Evolutionary conservation across 2,888 invertebrate genomes (phyloP).

Genomic region (Nemoura dubitans): DNA sequence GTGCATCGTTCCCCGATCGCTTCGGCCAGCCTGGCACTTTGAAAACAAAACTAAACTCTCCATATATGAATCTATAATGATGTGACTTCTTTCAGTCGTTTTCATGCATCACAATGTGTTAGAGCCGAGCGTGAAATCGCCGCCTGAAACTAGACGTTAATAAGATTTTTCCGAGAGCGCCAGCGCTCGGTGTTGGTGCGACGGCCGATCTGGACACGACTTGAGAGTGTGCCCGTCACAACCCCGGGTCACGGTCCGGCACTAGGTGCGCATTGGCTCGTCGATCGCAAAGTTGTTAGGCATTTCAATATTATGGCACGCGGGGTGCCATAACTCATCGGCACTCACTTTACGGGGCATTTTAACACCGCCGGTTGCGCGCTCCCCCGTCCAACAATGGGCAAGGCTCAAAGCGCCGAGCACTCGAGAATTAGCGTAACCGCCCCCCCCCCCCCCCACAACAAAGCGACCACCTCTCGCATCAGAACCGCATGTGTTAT

Average conservation of each 20-base stretch:
- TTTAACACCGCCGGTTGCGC: not conserved
- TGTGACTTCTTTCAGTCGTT: conserved; percentile 45
- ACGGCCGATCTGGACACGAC: not conserved
- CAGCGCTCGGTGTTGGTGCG: not conserved
- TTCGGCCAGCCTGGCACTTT: not conserved
- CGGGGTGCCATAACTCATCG: not conserved
- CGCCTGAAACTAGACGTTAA: conserved; percentile 47
- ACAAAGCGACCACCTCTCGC: not conserved
- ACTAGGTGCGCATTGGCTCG: not conserved
- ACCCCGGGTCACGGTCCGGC: conserved; percentile 18
- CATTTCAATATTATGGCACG: not conserved
- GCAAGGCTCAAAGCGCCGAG: not conserved
- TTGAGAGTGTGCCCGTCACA: not conserved
- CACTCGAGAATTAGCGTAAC: not conserved
- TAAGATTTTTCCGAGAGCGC: conserved; percentile 44
- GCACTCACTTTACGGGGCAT: not conserved
- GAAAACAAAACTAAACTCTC: conserved; percentile 34
- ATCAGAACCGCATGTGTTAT: not conserved
- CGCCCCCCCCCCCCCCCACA: too few species aligned
- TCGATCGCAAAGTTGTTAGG: not conserved
- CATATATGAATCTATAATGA: conserved; percentile 51
- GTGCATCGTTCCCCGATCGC: not conserved
- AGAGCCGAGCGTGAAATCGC: conserved; percentile 48
- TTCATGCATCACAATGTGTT: not conserved
- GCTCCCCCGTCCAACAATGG: not conserved